phyloP scores from a whole-genome alignment of 2,888 invertebrate genomes.

The Monochamus alternatus region DNA sequence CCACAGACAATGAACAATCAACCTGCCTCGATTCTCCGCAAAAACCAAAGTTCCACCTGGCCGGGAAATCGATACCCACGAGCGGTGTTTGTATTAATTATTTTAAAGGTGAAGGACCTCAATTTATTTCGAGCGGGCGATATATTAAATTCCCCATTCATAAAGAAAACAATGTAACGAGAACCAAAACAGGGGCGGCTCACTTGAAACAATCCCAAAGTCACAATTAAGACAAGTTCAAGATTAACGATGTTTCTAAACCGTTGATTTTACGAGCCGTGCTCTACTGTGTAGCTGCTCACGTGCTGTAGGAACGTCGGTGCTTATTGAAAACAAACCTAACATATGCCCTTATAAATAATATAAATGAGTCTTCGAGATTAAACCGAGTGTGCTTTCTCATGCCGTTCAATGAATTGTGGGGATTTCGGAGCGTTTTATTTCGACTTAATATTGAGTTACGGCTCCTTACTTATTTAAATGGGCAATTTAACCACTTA shows the following conservation, averaged over 20 bases:
- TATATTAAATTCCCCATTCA: conserved; percentile 2
- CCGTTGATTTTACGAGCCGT: conserved; percentile 61
- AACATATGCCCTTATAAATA: conserved; percentile 41
- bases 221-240: conserved; percentile 63
- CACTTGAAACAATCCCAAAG: conserved; percentile 59
- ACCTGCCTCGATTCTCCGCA: background rate
- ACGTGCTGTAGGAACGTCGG: conserved; percentile 55
- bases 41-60: background rate
- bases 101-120: conserved; percentile 1
- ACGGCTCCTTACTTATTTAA: conserved; percentile 15
- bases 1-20: background rate
- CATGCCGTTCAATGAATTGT: conserved; percentile 15
- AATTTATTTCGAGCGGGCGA: background rate
- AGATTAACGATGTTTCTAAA: conserved; percentile 64
- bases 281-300: conserved; percentile 48
- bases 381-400: conserved; percentile 23
- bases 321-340: conserved; percentile 56
- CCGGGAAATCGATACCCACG: background rate
- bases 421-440: conserved; percentile 10
- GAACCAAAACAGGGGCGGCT: conserved; percentile 56
- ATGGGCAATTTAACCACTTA: conserved; percentile 19
- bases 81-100: background rate
- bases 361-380: conserved; percentile 25
- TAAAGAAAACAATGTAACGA: conserved; percentile 32
- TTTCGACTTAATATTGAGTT: conserved; percentile 19